These are phyloP conservation scores for Rhagonycha fulva DNA, from an alignment of 2,888 invertebrate genomes.

Conservation along the genomic window DNA sequence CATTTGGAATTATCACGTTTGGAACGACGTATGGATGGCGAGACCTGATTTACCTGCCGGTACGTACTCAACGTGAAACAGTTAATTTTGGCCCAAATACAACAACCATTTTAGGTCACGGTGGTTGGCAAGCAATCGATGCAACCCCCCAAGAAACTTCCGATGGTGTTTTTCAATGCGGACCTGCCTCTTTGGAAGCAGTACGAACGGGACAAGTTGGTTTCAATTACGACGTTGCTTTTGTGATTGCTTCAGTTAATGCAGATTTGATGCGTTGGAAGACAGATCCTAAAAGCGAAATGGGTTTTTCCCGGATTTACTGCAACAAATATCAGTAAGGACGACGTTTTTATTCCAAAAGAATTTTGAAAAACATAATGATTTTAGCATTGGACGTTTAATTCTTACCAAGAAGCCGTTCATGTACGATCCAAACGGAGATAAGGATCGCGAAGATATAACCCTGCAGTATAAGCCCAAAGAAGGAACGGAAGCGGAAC, in stretches of 20 bases:
- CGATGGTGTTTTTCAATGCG: constrained; percentile 73
- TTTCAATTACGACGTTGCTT: constrained; percentile 74
- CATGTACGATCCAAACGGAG: constrained; percentile 72
- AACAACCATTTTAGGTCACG: constrained; percentile 62
- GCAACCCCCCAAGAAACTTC: constrained; percentile 84
- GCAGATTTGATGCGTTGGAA: constrained; percentile 84
- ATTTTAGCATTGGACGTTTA: constrained; percentile 71
- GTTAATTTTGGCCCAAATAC: background rate
- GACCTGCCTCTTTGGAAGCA: constrained; percentile 79
- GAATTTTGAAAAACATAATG: constrained; percentile 1
- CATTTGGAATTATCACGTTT: constrained; percentile 88
- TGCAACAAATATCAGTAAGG: constrained; percentile 76
- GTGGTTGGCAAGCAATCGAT: constrained; percentile 90
- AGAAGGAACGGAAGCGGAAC: constrained; percentile 75
- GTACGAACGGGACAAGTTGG: constrained; percentile 77
- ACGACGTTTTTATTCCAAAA: too few relatives aligned
- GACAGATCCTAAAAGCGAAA: constrained; percentile 64
- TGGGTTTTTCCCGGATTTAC: constrained; percentile 70
- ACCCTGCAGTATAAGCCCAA: constrained; percentile 70
- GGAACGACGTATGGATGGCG: constrained; percentile 89
- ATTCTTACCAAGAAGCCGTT: constrained; percentile 76
- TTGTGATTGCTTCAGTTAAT: constrained; percentile 82
- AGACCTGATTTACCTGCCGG: constrained; percentile 74
- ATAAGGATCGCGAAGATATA: constrained; percentile 73
- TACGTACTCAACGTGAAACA: constrained; percentile 34